Base-by-base conservation (phyloP, 2,888 invertebrate genomes). In the Sussaba pulchella region DNA sequence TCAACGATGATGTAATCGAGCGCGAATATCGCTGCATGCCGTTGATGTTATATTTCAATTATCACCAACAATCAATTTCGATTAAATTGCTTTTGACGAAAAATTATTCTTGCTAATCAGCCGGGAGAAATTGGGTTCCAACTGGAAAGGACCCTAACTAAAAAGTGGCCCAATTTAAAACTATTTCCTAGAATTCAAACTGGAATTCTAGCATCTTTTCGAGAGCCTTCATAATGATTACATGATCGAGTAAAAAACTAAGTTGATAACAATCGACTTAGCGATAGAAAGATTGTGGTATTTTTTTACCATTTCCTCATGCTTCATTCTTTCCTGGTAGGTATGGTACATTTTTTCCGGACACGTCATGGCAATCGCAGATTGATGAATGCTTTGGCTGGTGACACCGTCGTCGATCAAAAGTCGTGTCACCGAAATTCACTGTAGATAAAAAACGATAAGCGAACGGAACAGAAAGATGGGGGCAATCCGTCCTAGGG, bases 361-460 rank as follows among this genome's bases (percentile, higher is more conserved):
- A 24, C 39, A 41, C 69, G 39, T 66, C 52, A 63, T 17, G 47
- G 57, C 21, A 43, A 71, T 76, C 72, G 45, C 67, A 36, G 61
- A 17, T 67, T 82, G 82, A 82, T 79, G 50, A 72, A 82, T 82
- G 36, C 72, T 61, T 50, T 31, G 43, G 47, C 52, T 47, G 69
- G 67, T 72, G 78, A 76, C 79, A 75, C 73, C 50, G 72, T 82
- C 79, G 82, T 81, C 78, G 67, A 81, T 81, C 78, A 81, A 73
- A 64, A 59, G 41, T 64, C 73, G 24, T 59, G 50, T 79, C 43
- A 67, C 52, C 61, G 63, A 74, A 74, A 64, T 57, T 59, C 14
- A 54, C 59, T 26, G 24, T 43, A 67, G 59, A 80, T 71, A 80
- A 75, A 66, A 66, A 75, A 80, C 71, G 70, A 79, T 66, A 66